These are phyloP conservation scores for Aeoliscus strigatus DNA, from an alignment of 2,797 vertebrate genomes.

Conservation along the genomic window DNA sequence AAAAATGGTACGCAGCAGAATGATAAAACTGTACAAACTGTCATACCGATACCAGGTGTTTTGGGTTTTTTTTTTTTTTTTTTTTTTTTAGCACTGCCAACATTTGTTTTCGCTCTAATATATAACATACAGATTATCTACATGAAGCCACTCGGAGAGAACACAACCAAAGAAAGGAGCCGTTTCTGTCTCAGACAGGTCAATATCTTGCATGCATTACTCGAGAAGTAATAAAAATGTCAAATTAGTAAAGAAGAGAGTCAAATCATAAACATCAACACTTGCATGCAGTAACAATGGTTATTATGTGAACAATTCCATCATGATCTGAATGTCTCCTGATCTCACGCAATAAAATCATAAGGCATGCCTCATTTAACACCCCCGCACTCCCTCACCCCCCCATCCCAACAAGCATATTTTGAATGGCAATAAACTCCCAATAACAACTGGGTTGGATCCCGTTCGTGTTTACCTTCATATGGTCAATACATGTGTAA, in stretches of 20 bases:
- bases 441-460: constrained; percentile 51
- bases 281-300: constrained; percentile 89
- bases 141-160: constrained; percentile 64
- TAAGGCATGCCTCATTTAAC: constrained; percentile 91
- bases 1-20: constrained; percentile 66
- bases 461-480: constrained; percentile 71
- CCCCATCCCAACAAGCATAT: constrained; percentile 37
- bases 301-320: constrained; percentile 82
- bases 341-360: constrained; percentile 82
- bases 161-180: constrained; percentile 45
- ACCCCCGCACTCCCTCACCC: no score
- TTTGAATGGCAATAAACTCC: constrained; percentile 61
- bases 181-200: constrained; percentile 67
- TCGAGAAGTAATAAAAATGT: constrained; percentile 61
- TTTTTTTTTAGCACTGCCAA: constrained; percentile 56
- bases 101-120: constrained; percentile 55
- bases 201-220: constrained; percentile 76
- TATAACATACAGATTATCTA: constrained; percentile 60
- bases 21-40: constrained; percentile 73
- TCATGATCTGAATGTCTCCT: constrained; percentile 74
- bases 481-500: constrained; percentile 70
- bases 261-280: constrained; percentile 76
- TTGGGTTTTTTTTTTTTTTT: no score
- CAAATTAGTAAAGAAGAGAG: constrained; percentile 46
- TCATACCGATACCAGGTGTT: no score